Evolutionary conservation across 2,888 invertebrate species (phyloP), one percentile per base, ranked within the genome.

Genomic region (Helobdella robusta): DNA sequence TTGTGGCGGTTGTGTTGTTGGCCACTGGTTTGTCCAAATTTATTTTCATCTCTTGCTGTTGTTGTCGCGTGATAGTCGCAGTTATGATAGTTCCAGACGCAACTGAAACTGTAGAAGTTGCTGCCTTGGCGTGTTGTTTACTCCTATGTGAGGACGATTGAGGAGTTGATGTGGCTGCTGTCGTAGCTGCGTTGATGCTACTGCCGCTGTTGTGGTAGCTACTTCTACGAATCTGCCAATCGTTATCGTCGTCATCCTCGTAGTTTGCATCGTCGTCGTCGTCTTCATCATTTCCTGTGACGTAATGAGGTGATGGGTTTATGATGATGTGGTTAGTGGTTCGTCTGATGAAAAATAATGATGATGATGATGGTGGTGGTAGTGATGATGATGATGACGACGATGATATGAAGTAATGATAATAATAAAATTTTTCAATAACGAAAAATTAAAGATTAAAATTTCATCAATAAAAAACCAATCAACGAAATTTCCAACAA

Each of bases 231-330:
- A n/a, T n/a, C n/a, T n/a, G n/a, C n/a, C n/a, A n/a, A n/a, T 56
- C 40, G 48, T 56, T 58, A 28, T 66, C 52, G 8, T 67, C 54
- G 15, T 65, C 50, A 30, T 65, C 18, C 18, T 44, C 65, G 6
- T 65, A 32, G 3, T 34, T 36, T 28, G 23, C 20, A 20, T 61
- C 60, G 44, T 66, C 66, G 25, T 59, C 65, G 23, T 63, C 63
- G 2, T 63, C 59, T 20, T 36, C 40, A 23, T 58, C 50, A 25
- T 67, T 65, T 54, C 66, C 59, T 28, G 32, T n/a, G 28, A 25
- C 46, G n/a, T 40, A 52, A 25, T 52, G 6, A n/a, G 28, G 25
- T 20, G 48, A 34, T 28, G 15, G 48, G 60, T 34, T 35, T 25
- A 32, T 56, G 44, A 50, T 25, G 35, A 50, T 23, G 34, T 62